phyloP scores from a whole-genome alignment of 2,888 invertebrate species.

The Meteorus cinctellus region DNA sequence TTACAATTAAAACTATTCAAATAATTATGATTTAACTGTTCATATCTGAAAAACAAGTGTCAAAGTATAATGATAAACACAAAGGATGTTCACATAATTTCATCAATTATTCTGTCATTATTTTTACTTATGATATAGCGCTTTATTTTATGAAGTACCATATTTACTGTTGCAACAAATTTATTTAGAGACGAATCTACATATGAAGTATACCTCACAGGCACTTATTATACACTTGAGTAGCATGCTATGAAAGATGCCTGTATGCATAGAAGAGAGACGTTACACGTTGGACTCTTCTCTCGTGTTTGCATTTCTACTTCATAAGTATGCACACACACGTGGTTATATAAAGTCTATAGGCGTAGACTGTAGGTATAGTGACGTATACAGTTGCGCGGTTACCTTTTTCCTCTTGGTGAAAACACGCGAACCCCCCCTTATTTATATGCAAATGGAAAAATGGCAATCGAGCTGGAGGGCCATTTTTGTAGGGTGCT shows the following conservation, averaged over 20 bases:
- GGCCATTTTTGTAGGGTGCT: slow-evolving; percentile 47
- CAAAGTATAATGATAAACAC: too few relatives aligned
- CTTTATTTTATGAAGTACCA: background rate
- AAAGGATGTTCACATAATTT: too few relatives aligned
- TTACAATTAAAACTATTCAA: background rate
- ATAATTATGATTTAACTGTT: background rate
- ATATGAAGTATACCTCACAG: slow-evolving; percentile 4
- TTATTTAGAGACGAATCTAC: slow-evolving; percentile 4
- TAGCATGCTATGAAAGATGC: background rate
- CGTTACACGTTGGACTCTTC: slow-evolving; percentile 44
- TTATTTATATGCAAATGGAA: slow-evolving; percentile 66
- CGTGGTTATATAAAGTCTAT: slow-evolving; percentile 21
- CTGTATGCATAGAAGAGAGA: slow-evolving; percentile 30
- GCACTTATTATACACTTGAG: slow-evolving; percentile 3
- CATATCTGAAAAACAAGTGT: background rate
- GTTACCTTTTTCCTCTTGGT: slow-evolving; percentile 31
- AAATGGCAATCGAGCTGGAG: slow-evolving; percentile 53
- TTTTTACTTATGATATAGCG: background rate
- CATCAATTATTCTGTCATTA: background rate
- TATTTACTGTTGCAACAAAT: background rate
- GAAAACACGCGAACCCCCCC: slow-evolving; percentile 49
- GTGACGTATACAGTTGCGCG: slow-evolving; percentile 14
- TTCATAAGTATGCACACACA: slow-evolving; percentile 21
- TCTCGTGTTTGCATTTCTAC: slow-evolving; percentile 24
- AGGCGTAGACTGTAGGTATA: slow-evolving; percentile 36